Evolutionary conservation across 1,140 invertebrate species (phyloP), one percentile per base, ranked within the genome.

Genomic region (Sycophila sp.): DNA sequence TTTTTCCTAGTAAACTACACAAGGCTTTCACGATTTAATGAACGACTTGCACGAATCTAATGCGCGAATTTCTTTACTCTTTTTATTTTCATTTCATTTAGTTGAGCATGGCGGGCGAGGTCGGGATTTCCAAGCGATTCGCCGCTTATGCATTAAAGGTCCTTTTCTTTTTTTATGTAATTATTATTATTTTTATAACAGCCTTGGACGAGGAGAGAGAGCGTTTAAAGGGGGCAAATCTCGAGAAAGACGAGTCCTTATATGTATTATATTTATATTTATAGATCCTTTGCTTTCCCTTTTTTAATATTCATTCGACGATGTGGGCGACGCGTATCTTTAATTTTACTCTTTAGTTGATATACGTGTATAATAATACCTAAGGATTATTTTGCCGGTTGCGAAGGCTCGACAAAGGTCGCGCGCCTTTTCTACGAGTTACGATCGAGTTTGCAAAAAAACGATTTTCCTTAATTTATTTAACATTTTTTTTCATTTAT

Each of bases 21-120:
- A 81, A 81, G 77, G 75, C 75, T 78, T 78, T 75, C 69, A 77
- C 73, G 74, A 76, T 65, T 72, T 73, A 74, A 78, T 79, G 74
- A 81, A 80, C 70, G 72, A 78, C 67, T 80, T 78, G 71, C 74
- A 78, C 76, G 75, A 79, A 78, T 82, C 77, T 83, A 84, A 80
- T 78, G 75, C 73, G 76, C 76, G 72, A 82, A 78, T 77, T 81
- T 80, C 59, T 51, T 34, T 11, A 45, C 56, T 64, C 67, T 73
- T 75, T 76, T 53, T 69, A n/a, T n/a, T n/a, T n/a, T n/a, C n/a
- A n/a, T n/a, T n/a, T n/a, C n/a, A n/a, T 64, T 71, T 64, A 74
- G 59, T 65, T 72, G 71, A 56, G 75, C 64, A 71, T 74, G 76
- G 76, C 77, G 75, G 80, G 73, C 24, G 59, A 74, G 75, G 69